Evolutionary conservation across 2,888 invertebrate genomes (phyloP), one percentile per base, ranked within the genome.

Genomic region (Dryococelus australis): DNA sequence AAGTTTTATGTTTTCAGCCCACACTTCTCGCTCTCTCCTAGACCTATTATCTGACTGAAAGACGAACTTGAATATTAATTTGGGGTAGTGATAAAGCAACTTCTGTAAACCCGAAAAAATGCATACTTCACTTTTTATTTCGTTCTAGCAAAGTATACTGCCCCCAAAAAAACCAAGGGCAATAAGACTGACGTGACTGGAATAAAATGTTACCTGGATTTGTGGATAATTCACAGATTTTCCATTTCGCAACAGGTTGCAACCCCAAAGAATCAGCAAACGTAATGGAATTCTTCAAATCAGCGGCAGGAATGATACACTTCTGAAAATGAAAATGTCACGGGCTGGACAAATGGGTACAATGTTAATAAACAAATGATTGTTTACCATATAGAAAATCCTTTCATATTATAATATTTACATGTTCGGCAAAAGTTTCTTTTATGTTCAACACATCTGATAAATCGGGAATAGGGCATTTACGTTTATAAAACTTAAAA

Each of bases 401-500:
- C 20, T 10, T 9, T 16, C 20, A 65, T 16, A 65, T 65, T 20
- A 47, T 16, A 12, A 24, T 27, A 83, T n/a, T 83, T 83, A 83
- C 83, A 35, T 83, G 28, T 35, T 28, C 43, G 0, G 35, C 13
- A 84, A 51, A 27, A 78, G 8, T 85, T 43, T 87, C 87, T 88
- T 92, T 92, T 88, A 95, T 92, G 92, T 95, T 94, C 89, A 97
- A 91, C 0, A 97, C 95, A 89, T 94, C 91, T n/a, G 92, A 91
- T 20, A 96, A 92, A 90, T 95, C 94, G 0, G 97, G 96, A 86
- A 93, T 93, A 16, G 94, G 94, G 88, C 94, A 94, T 90, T 95
- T 95, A 16, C 95, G 94, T 92, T 97, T 97, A 90, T 96, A 98
- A 92, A 96, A 96, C 92, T 97, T 97, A 92, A 97, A 98, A 89